Base-by-base conservation (phyloP, 1,140 invertebrate genomes). In the Lethocerus indicus region DNA sequence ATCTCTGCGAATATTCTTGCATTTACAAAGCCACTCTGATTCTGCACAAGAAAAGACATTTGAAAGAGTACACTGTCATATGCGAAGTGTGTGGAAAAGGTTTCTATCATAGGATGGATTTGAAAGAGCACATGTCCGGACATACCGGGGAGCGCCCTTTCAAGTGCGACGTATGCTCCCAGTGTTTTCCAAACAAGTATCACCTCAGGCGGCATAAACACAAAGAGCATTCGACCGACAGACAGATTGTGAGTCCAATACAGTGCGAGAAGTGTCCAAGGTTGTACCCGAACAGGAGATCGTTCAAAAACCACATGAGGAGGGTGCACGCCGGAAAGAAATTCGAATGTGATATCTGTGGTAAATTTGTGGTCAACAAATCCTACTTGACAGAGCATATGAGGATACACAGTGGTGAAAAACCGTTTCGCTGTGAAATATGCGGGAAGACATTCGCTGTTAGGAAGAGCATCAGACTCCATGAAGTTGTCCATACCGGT, bases 391-490 rank as follows among this genome's bases (percentile, higher is more conserved):
- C 92, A 64, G 94, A 93, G 57, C 88, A 92, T 61, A 75, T 88
- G 21, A 73, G 87, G 23, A 88, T 87, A 37, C 87, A 91, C 59
- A 90, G 86, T 1, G 83, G 83, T 2, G 76, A 79, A 58, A 72
- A 83, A 32, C 82, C 90, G 0, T 95, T 94, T 61, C 83, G 79
- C 3, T 98, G 94, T 63, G 26, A 47, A 21, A 13, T 47, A 20
- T 47, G 45, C n/a, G 35, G 35, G 3, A 47, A 47, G 27, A 25
- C 28, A 21, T 47, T 47, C 27, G 7, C 28, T 20, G 28, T 28
- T 25, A 12, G 28, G 18, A 37, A 47, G 16, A 47, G 20, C 9
- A 21, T 47, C 13, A 32, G 26, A 24, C 32, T 35, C 20, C 45
- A 47, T 36, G 29, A 47, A 24, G 35, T 36, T 37, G 28, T 47